phyloP scores from a whole-genome alignment of 2,113 vertebrate genomes.

The Otis tarda region DNA sequence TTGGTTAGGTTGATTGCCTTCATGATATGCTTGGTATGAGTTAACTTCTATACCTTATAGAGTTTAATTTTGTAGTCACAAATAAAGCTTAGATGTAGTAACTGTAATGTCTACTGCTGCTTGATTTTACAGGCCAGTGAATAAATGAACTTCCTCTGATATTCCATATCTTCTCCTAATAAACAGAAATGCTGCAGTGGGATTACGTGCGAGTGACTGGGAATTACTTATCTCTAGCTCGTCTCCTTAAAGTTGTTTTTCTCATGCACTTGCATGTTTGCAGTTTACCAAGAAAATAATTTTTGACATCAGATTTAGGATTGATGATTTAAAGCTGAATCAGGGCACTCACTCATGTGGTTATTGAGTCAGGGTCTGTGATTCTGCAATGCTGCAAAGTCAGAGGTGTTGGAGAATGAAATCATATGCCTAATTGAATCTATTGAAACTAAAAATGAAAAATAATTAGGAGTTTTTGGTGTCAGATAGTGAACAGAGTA shows the following conservation, averaged over 20 bases:
- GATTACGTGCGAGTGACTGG: not conserved
- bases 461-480: not conserved
- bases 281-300: not conserved
- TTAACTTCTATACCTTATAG: not conserved
- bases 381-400: not conserved
- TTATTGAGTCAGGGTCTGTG: not conserved
- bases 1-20: slow-evolving; percentile 17
- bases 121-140: slow-evolving; percentile 52
- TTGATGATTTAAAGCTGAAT: not conserved
- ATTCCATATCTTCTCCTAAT: slow-evolving; percentile 38
- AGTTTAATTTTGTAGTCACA: slow-evolving; percentile 27
- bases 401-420: not conserved
- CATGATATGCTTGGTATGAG: not conserved
- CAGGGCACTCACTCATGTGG: not conserved
- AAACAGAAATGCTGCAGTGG: slow-evolving; percentile 21
- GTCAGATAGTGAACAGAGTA: not conserved
- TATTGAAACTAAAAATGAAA: not conserved
- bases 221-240: slow-evolving; percentile 14
- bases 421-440: not conserved
- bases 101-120: slow-evolving; percentile 8
- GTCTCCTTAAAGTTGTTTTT: not conserved
- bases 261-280: slow-evolving; percentile 12
- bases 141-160: slow-evolving; percentile 47
- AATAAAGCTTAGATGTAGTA: slow-evolving; percentile 20
- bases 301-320: not conserved